Base-by-base conservation (phyloP, 2,888 invertebrate species). In the Cheilosia scutellata region DNA sequence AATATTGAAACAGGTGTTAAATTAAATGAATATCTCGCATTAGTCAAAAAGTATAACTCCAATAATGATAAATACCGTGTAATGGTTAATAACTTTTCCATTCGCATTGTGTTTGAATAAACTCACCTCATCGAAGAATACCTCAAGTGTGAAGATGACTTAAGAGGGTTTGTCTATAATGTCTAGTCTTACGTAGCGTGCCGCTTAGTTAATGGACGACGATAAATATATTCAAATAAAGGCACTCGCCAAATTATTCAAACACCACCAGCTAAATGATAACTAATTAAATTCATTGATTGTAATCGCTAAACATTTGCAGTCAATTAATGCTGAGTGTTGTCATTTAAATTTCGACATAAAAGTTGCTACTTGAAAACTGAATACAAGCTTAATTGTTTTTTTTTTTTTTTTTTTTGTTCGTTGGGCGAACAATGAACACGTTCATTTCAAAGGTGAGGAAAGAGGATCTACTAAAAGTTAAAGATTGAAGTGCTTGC, bases 311-410 rank as follows among this genome's bases (percentile, higher is more conserved):
- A 13, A 62, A 57, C 47, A 55, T 66, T 58, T 70, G 42, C 44
- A 33, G 47, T 44, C 44, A 58, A 71, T 72, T 78, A 82, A 53
- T 25, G 55, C 27, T 72, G n/a, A 66, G 66, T 62, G 68, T 44
- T 77, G 70, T 77, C 70, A 55, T 70, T 63, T 65, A 40, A 57
- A 49, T 83, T 72, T 72, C 65, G 44, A 77, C 42, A 57, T 33
- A 60, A 47, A 62, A 53, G 53, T 62, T n/a, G 68, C 42, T 44
- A 55, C 66, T 66, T 55, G 11, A 31, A 72, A 37, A 42, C 27
- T 33, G 5, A 11, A 49, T 20, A 49, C 27, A 75, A 37, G 57
- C 58, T 75, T 57, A 55, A 63, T 75, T 53, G 20, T 51, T 42
- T 40, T 20, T 33, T 53, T 20, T 51, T 33, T 42, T 29, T 40